Conservation (phyloP, 1,140 invertebrate genomes). For the Mactra quadrangularis region DNA sequence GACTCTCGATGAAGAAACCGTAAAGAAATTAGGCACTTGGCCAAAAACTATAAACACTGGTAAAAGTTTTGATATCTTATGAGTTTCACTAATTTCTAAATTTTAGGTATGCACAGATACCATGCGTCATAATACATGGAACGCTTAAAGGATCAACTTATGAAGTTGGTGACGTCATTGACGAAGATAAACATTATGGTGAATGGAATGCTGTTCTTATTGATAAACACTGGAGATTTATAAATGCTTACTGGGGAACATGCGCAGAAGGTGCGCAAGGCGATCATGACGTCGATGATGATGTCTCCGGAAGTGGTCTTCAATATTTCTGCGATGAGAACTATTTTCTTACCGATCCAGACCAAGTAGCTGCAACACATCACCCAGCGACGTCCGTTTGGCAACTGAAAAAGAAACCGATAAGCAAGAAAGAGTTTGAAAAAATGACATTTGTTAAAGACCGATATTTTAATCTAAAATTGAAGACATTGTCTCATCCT, state of each 20-base stretch:
- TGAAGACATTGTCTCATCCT: slow-evolving; percentile 67
- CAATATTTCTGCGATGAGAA: slow-evolving; percentile 82
- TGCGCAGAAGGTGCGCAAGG: slow-evolving; percentile 70
- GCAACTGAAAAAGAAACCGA: slow-evolving; percentile 69
- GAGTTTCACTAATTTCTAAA: too few relatives aligned
- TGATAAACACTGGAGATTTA: slow-evolving; percentile 73
- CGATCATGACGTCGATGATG: slow-evolving; percentile 55
- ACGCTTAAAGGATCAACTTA: slow-evolving; percentile 77
- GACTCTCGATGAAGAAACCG: too few relatives aligned
- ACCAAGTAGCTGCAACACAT: slow-evolving; percentile 85
- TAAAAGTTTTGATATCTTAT: too few relatives aligned
- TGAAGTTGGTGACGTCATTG: slow-evolving; percentile 73
- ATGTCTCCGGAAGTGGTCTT: slow-evolving; percentile 53
- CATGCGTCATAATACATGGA: slow-evolving; percentile 78
- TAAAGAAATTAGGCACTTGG: too few relatives aligned
- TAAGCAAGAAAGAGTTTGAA: slow-evolving; percentile 70
- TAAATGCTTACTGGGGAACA: slow-evolving; percentile 79
- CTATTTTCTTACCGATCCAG: slow-evolving; percentile 85
- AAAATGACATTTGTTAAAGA: slow-evolving; percentile 76
- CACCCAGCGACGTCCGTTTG: slow-evolving; percentile 82
- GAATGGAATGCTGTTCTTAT: slow-evolving; percentile 79
- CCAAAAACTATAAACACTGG: too few relatives aligned
- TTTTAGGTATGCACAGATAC: slow-evolving; percentile 71
- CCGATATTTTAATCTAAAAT: slow-evolving; percentile 73
- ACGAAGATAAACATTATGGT: slow-evolving; percentile 73